Conservation (phyloP, 1,140 invertebrate species). For the Bombus superbus region DNA sequence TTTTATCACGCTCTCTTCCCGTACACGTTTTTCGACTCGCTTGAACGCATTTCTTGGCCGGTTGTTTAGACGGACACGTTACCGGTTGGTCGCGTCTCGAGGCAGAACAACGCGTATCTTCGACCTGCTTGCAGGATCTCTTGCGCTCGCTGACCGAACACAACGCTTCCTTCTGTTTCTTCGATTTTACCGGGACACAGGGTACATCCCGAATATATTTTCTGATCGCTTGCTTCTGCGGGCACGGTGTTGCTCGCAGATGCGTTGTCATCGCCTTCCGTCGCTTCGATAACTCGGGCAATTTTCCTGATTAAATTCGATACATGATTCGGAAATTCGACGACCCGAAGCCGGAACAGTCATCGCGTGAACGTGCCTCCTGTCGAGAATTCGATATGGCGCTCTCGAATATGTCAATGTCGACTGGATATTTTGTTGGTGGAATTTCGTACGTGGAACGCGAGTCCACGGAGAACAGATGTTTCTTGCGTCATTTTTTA, state of each 20-base stretch:
- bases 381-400: conserved; percentile 6
- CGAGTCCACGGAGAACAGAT: conserved; percentile 19
- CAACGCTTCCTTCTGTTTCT: not conserved
- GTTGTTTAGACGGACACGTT: not conserved
- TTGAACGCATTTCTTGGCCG: not conserved
- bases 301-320: not conserved
- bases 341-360: not conserved
- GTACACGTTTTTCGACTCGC: not conserved
- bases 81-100: not conserved
- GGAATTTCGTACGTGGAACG: not conserved
- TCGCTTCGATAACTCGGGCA: not conserved
- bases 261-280: conserved; percentile 17
- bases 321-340: conserved; percentile 9
- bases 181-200: not conserved
- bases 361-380: conserved; percentile 23
- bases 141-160: not conserved
- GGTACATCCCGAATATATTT: conserved; percentile 1
- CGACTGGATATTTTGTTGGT: not conserved
- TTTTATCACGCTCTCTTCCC: not conserved
- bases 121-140: not conserved
- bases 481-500: not conserved
- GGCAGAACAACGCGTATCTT: not conserved
- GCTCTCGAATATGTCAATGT: not conserved
- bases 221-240: conserved; percentile 4
- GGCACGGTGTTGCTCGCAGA: not conserved